phyloP scores from a whole-genome alignment of 2,888 invertebrate species.

The Frankliniella fusca region DNA sequence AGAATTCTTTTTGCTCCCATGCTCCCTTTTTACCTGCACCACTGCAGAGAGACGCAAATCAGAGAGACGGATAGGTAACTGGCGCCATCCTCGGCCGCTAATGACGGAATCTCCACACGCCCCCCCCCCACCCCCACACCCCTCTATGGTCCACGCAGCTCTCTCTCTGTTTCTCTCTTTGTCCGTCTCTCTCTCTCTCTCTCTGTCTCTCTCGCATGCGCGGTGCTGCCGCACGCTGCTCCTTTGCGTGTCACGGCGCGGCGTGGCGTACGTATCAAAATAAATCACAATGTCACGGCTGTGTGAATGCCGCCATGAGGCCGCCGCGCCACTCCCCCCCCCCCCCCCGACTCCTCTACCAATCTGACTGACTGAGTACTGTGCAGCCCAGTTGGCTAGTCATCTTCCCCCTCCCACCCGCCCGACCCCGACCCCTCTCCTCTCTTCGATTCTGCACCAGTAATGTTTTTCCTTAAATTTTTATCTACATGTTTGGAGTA shows the following conservation, averaged over 20 bases:
- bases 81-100: too few relatives aligned
- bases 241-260: background rate
- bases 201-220: background rate
- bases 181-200: background rate
- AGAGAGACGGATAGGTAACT: too few relatives aligned
- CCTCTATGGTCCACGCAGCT: background rate
- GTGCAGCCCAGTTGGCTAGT: too few relatives aligned
- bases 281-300: slow-evolving; percentile 20
- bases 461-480: too few relatives aligned
- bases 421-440: background rate
- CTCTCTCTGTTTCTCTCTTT: background rate
- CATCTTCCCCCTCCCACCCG: too few relatives aligned
- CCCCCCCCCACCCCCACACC: background rate
- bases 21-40: too few relatives aligned
- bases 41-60: too few relatives aligned
- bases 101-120: too few relatives aligned
- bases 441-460: background rate
- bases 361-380: too few relatives aligned
- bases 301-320: background rate
- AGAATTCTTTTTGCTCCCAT: too few relatives aligned
- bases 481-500: too few relatives aligned
- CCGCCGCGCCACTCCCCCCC: background rate
- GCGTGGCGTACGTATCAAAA: background rate
- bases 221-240: background rate
- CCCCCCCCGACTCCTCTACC: too few relatives aligned